These are phyloP conservation scores for Atherinomorus stipes DNA, from an alignment of 2,113 vertebrate genomes.

Conservation along the genomic window DNA sequence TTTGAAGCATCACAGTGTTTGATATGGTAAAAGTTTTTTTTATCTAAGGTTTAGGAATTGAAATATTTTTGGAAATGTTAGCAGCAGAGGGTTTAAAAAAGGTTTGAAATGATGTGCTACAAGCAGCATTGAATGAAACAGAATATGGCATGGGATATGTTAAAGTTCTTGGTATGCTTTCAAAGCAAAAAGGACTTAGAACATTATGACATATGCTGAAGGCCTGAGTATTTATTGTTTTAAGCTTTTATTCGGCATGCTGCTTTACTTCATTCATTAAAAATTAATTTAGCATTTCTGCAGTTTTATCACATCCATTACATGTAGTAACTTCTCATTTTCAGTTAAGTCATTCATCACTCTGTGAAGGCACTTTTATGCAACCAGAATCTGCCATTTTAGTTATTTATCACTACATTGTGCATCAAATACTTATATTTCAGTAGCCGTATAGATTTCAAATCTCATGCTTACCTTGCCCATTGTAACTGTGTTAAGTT, in stretches of 20 bases:
- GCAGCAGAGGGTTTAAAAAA: constrained; percentile 9
- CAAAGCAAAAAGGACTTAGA: constrained; percentile 4
- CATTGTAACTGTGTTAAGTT: constrained; percentile 76
- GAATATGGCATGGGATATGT: constrained; percentile 16
- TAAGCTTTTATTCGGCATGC: background rate
- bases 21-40: constrained; percentile 36
- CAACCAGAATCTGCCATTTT: background rate
- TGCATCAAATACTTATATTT: background rate
- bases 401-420: background rate
- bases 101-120: constrained; percentile 15
- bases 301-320: background rate
- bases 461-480: constrained; percentile 77
- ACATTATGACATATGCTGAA: constrained; percentile 2
- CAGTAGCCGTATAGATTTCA: constrained; percentile 13
- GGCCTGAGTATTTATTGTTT: background rate
- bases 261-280: background rate
- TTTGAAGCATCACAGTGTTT: background rate
- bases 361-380: background rate
- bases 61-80: constrained; percentile 4
- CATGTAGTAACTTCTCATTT: background rate
- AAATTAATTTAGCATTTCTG: background rate
- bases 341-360: background rate
- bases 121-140: constrained; percentile 26
- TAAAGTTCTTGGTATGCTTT: constrained; percentile 17
- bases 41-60: constrained; percentile 20